Base-by-base conservation (phyloP, 2,797 vertebrate species). In the Micropoecilia bifurca region DNA sequence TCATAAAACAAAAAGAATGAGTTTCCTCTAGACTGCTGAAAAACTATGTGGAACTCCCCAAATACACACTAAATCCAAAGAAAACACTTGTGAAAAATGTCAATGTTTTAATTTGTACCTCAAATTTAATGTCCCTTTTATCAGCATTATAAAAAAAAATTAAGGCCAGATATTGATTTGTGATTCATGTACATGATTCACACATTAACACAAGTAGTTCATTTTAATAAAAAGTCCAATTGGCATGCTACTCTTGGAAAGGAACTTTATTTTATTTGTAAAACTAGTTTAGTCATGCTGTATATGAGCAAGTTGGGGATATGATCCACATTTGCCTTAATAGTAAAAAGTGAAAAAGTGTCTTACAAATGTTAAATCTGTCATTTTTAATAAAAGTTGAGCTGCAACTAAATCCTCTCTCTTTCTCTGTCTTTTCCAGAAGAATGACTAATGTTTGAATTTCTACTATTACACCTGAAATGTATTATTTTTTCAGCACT, bases 401-500 rank as follows among this genome's bases (percentile, higher is more conserved):
- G 57, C 57, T 50, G 28, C 0, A 76, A 57, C 72, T 3, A 79
- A 59, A 85, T 77, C 16, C 45, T 83, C 20, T 6, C 46, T 6
- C 46, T 72, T 28, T 3, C n/a, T 3, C 14, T 25, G n/a, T 72
- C 30, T 59, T 6, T 20, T 25, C 1, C 30, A 0, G 77, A 75
- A 53, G 69, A 66, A 69, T 76, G 33, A 79, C 43, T 50, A 22
- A 72, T 77, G 33, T 45, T 69, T 75, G 25, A 80, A 86, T 48
- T 71, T 28, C 79, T 74, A 72, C 57, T 71, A 55, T 76, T 74
- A 48, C 79, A 87, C 22, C 74, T 84, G 71, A 83, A 81, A 79
- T 71, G 25, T 50, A 78, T 82, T 61, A 45, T 78, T 81, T 83
- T 80, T 83, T 83, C 76, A 79, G 73, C 50, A 75, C 83, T 77